Base-by-base conservation (phyloP, 2,797 vertebrate species). In the Acipenser ruthenus region DNA sequence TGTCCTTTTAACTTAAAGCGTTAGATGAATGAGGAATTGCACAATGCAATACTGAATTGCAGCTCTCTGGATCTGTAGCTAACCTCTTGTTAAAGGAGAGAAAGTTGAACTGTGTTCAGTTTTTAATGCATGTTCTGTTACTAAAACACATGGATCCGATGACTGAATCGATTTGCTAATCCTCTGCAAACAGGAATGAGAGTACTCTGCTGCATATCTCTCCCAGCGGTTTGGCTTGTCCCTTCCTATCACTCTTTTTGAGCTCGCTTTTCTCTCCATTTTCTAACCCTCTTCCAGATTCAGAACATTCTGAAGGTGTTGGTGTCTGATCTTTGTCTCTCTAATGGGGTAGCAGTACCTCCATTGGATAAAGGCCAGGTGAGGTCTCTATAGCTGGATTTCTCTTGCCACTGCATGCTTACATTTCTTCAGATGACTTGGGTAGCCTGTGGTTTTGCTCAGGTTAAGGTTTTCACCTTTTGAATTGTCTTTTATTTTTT, bases 241-340 rank as follows among this genome's bases (percentile, higher is more conserved):
- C 68, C 75, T 1, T 73, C 72, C 71, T 69, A 74, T 73, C 67
- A 82, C 70, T 86, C 75, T 79, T 76, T 82, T 78, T 81, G 78
- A 81, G 80, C 68, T 1, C 0, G 82, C 82, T 79, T 80, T 76
- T 73, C 78, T 75, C 73, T 77, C 77, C 80, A 66, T 77, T 71
- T 71, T 73, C 75, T 3, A 89, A 78, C 87, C 84, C 1, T 84
- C 81, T 82, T 79, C 84, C 94, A 99, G 95, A 97, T 96, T 95
- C 91, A 97, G 91, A 92, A 87, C 92, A 92, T 99, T 90, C 93
- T 98, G 87, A 96, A 97, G 93, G 91, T 90, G 87, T 82, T 94
- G 90, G 91, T 93, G 84, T 92, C 90, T 84, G 88, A 93, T 83
- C 88, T 97, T 92, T 94, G 86, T 90, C 84, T 89, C 81, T 94